Evolutionary conservation across 2,888 invertebrate species (phyloP), one percentile per base, ranked within the genome.

Genomic region (Tipula unca): DNA sequence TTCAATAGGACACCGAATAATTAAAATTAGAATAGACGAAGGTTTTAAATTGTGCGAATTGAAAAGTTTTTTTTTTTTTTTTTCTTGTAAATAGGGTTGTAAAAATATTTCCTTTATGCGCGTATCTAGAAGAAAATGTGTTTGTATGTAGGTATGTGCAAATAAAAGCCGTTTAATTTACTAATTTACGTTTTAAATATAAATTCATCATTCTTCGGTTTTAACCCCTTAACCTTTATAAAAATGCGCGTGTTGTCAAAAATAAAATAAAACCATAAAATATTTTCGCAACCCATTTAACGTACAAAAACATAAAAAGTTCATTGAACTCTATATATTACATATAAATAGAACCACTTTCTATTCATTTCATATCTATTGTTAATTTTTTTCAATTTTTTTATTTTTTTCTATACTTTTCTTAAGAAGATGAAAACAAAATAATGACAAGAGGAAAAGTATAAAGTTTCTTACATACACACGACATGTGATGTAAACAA

Each of bases 351-450:
- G 10, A 69, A 69, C 20, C 69, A 69, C 69, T 69, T 69, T 69
- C 69, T 69, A 69, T 69, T 69, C 69, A 69, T 69, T 69, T 69
- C 69, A 69, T n/a, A 69, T 69, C 69, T 69, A 69, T 69, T 69
- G 69, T 69, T 20, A 69, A 69, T 69, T 25, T 69, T 69, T 69
- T 25, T 10, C 10, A 17, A 6, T 54, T 54, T 69, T 13, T 69
- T 69, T 69, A 3, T 69, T 69, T 42, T 42, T 69, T 10, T 32
- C 32, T 6, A 2, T 54, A 54, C 48, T 54, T 69, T 69, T 69
- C 69, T 69, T 69, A 25, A 69, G n/a, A n/a, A n/a, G 69, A 69
- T 69, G 69, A 69, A 69, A 69, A 69, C 69, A 48, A 48, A 48
- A 48, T 48, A 48, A 48, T 48, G 48, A 69, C 69, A 69, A 10